phyloP scores from a whole-genome alignment of 2,113 vertebrate genomes.

The Cavia porcellus region DNA sequence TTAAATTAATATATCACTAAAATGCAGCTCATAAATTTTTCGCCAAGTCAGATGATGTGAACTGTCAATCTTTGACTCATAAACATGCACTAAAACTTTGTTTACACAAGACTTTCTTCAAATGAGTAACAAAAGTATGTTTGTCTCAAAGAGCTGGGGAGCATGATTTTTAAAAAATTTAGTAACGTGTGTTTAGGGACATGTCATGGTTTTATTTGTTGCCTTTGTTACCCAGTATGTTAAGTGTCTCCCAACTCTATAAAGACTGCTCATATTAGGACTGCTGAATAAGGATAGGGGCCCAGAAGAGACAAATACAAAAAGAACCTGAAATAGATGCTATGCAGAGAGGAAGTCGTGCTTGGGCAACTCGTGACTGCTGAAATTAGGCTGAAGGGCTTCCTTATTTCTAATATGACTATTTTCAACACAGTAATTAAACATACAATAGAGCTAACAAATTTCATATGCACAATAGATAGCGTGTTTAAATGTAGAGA shows the following conservation, averaged over 20 bases:
- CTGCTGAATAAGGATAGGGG: not conserved
- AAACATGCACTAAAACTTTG: not conserved
- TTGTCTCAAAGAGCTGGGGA: not conserved
- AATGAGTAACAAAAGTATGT: not conserved
- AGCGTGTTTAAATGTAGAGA: not conserved
- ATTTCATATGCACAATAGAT: not conserved
- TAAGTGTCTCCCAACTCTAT: not conserved
- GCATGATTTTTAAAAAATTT: not conserved
- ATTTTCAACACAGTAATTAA: not conserved
- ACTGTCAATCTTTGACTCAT: not conserved
- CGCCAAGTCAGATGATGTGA: not conserved
- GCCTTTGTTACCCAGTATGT: not conserved
- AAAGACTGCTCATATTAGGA: not conserved
- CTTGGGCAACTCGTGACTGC: not conserved
- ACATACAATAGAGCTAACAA: conserved; percentile 19
- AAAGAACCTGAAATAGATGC: not conserved
- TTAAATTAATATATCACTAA: not conserved
- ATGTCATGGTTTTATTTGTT: not conserved
- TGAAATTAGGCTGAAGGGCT: not conserved
- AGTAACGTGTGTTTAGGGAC: not conserved
- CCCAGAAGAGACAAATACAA: not conserved
- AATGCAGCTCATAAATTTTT: not conserved
- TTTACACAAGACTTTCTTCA: not conserved
- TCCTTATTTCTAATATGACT: not conserved
- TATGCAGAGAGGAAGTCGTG: not conserved